These are phyloP conservation scores for Samia ricini DNA, from an alignment of 1,140 invertebrate genomes.

Conservation along the genomic window DNA sequence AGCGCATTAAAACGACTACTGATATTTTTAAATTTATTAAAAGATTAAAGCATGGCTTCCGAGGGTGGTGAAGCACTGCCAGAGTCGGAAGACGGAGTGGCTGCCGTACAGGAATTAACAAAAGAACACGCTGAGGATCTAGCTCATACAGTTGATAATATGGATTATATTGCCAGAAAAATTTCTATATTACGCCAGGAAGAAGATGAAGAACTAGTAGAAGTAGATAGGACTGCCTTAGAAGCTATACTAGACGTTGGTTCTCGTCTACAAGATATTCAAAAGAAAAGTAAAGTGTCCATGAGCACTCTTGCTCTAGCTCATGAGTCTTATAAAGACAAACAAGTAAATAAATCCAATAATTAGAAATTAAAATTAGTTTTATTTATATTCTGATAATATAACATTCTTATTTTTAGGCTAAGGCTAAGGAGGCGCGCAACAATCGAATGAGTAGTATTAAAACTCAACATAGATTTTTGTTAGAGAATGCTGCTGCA, in stretches of 20 bases:
- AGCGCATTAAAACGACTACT: too few relatives aligned
- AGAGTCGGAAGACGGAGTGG: not conserved
- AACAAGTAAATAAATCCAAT: constrained; percentile 61
- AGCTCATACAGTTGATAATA: constrained; percentile 37
- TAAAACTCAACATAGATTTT: constrained; percentile 79
- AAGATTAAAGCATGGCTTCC: not conserved
- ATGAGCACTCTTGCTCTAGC: constrained; percentile 60
- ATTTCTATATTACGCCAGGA: not conserved
- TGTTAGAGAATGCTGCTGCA: constrained; percentile 81
- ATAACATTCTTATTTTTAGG: constrained; percentile 51
- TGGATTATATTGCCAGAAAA: constrained; percentile 33
- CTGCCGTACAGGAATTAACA: not conserved
- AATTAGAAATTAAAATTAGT: constrained; percentile 24
- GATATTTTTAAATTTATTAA: not conserved
- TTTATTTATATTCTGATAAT: constrained; percentile 5
- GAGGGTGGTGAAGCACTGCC: not conserved
- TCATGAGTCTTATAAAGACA: constrained; percentile 70
- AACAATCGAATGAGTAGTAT: constrained; percentile 71
- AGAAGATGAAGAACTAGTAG: constrained; percentile 20
- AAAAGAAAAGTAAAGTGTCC: constrained; percentile 60
- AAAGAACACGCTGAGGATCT: constrained; percentile 34
- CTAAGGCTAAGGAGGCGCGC: constrained; percentile 76
- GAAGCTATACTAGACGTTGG: constrained; percentile 67
- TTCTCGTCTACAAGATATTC: constrained; percentile 55
- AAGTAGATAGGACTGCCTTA: constrained; percentile 59